phyloP scores from a whole-genome alignment of 2,888 invertebrate species.

The Morpho achilles region DNA sequence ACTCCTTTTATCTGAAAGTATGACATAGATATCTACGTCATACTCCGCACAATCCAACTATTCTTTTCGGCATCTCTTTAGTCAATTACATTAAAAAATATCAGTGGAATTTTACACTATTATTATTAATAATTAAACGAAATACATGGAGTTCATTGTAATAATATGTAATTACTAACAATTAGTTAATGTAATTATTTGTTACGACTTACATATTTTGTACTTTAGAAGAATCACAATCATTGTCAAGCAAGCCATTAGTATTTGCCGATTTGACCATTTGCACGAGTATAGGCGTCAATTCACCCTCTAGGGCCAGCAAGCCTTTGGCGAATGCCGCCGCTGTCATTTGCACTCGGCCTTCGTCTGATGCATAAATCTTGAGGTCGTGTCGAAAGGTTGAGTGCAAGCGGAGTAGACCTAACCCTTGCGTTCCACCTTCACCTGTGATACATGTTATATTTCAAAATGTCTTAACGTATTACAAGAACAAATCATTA shows the following conservation, averaged over 20 bases:
- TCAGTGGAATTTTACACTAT: too few relatives aligned
- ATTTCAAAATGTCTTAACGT: too few relatives aligned
- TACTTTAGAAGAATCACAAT: conserved; percentile 97
- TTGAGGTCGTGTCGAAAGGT: conserved; percentile 99
- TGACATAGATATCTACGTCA: too few relatives aligned
- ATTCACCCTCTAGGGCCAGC: conserved; percentile 97
- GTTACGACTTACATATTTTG: conserved; percentile 91
- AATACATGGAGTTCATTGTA: too few relatives aligned
- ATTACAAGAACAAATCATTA: too few relatives aligned
- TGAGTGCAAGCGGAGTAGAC: conserved; percentile 94
- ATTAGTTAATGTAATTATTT: background rate
- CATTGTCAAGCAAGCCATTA: conserved; percentile 98
- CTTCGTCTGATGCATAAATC: conserved; percentile 99
- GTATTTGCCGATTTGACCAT: conserved; percentile 99
- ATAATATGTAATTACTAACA: too few relatives aligned
- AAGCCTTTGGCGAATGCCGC: conserved; percentile 99
- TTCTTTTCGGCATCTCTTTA: too few relatives aligned
- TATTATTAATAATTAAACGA: too few relatives aligned
- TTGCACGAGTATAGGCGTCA: conserved; percentile 99
- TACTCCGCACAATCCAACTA: too few relatives aligned
- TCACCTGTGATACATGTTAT: conserved; percentile 77
- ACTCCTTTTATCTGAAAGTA: too few relatives aligned
- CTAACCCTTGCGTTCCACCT: conserved; percentile 96
- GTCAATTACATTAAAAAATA: too few relatives aligned
- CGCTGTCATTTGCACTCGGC: conserved; percentile 99